Evolutionary conservation across 2,113 vertebrate species (phyloP).

Genomic region (Phyllostomus discolor): DNA sequence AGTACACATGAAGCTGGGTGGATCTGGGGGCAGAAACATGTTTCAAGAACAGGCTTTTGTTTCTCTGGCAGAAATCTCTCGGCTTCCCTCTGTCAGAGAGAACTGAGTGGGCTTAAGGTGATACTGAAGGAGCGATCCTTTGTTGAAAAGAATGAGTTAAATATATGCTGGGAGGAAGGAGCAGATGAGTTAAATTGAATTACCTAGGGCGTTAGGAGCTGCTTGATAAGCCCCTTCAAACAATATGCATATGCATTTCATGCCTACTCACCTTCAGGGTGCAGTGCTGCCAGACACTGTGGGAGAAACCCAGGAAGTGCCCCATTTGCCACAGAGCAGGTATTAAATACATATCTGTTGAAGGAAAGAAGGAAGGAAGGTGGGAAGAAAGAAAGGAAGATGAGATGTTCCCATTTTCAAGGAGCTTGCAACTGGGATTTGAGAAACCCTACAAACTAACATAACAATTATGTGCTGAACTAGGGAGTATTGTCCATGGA

Average conservation of each 20-base stretch:
- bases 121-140: neutral
- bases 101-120: neutral
- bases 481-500: neutral
- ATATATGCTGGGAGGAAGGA: neutral
- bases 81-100: neutral
- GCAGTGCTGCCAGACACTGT: too few relatives aligned
- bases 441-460: neutral
- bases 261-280: fast-evolving
- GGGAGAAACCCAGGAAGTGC: neutral
- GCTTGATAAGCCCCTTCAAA: neutral
- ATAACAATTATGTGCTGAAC: too few relatives aligned
- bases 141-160: neutral
- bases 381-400: neutral
- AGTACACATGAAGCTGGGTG: neutral
- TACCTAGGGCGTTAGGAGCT: neutral
- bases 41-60: neutral
- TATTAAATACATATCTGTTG: neutral
- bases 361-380: neutral
- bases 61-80: neutral
- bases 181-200: neutral
- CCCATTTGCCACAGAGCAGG: neutral
- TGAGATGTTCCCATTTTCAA: neutral
- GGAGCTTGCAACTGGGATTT: neutral
- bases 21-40: neutral
- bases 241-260: fast-evolving